phyloP scores from a whole-genome alignment of 2,113 vertebrate genomes.

The Channa maculata region DNA sequence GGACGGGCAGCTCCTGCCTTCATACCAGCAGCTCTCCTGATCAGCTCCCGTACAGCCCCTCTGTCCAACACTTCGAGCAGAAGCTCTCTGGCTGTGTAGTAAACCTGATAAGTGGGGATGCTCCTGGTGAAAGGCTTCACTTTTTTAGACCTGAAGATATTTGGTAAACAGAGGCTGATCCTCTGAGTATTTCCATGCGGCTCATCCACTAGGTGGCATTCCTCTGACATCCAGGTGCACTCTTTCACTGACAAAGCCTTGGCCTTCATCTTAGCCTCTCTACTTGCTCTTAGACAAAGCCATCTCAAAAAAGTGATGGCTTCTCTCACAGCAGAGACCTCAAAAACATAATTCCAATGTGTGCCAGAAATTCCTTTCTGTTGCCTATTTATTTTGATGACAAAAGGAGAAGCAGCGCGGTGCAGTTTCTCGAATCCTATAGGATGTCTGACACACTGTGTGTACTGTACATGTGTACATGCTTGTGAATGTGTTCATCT shows the following conservation, averaged over 20 bases:
- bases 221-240: constrained; percentile 73
- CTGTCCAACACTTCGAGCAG: constrained; percentile 70
- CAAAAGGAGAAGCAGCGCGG: background rate
- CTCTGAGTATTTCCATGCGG: constrained; percentile 30
- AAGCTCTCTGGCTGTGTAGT: constrained; percentile 64
- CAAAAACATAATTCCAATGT: rapidly evolving
- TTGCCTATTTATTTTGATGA: background rate
- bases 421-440: background rate
- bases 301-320: background rate
- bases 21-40: constrained; percentile 41
- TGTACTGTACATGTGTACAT: background rate
- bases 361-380: background rate
- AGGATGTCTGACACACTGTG: constrained; percentile 3
- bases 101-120: constrained; percentile 48
- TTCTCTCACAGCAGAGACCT: background rate
- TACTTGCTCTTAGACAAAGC: constrained; percentile 1
- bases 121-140: constrained; percentile 42
- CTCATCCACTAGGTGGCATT: constrained; percentile 65
- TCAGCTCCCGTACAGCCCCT: constrained; percentile 58
- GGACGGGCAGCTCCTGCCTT: constrained; percentile 32
- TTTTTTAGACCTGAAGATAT: constrained; percentile 72
- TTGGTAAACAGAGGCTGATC: constrained; percentile 63
- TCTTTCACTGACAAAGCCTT: constrained; percentile 64
- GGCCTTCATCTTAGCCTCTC: constrained; percentile 65
- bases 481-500: background rate